Percentiles rank a stretch among this genome's conserved stretches.
Evolutionary conservation across 2,113 vertebrate species (phyloP).

Genomic region (Bucco capensis): DNA sequence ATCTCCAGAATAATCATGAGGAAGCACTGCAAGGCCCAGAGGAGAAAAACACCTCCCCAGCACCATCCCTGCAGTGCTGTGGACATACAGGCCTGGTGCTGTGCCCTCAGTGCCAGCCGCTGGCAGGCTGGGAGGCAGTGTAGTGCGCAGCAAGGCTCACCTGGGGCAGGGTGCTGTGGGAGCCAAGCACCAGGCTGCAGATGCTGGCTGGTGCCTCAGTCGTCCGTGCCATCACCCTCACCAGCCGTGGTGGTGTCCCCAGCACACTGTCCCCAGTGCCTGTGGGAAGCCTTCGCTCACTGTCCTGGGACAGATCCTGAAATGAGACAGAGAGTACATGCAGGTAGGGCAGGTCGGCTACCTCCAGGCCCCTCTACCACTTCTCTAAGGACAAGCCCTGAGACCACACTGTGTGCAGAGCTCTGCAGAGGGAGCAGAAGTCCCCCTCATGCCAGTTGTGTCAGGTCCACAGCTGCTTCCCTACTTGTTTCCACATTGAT

Average conservation of each 20-base stretch:
- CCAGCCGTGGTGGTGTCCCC: not conserved
- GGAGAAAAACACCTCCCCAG: rapidly evolving
- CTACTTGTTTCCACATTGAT: not conserved
- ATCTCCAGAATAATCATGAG: not conserved
- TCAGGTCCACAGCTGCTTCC: not conserved
- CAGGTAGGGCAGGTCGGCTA: not conserved
- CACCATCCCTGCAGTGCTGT: rapidly evolving
- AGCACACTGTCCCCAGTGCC: not conserved
- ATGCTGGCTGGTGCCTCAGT: not conserved
- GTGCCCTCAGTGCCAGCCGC: not conserved
- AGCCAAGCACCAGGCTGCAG: slow-evolving; percentile 52
- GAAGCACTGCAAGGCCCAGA: not conserved
- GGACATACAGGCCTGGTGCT: rapidly evolving
- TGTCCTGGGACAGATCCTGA: not conserved
- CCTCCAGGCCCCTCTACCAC: not conserved
- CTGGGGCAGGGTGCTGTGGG: slow-evolving; percentile 40
- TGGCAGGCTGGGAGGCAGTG: not conserved
- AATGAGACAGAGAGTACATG: not conserved
- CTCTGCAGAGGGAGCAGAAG: not conserved
- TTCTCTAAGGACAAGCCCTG: not conserved
- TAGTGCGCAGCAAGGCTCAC: slow-evolving; percentile 24
- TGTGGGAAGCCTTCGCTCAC: rapidly evolving
- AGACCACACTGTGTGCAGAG: rapidly evolving
- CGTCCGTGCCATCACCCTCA: slow-evolving; percentile 27
- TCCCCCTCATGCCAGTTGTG: rapidly evolving